phyloP scores from a whole-genome alignment of 2,113 vertebrate genomes.

The Ochotona curzoniae region DNA sequence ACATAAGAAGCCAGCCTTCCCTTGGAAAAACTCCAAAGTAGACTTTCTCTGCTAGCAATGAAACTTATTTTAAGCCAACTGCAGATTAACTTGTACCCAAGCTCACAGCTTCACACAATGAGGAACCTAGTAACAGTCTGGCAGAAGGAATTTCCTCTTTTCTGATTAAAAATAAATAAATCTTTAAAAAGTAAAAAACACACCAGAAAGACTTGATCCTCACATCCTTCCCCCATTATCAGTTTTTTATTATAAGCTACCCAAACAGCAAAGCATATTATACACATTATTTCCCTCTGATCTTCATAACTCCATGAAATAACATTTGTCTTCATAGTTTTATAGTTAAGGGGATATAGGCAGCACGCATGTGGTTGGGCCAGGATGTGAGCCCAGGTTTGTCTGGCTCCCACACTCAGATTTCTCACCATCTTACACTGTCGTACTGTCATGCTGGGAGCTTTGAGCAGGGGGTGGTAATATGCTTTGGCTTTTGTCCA shows the following conservation, averaged over 20 bases:
- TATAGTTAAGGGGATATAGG: background rate
- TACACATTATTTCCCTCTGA: slow-evolving; percentile 32
- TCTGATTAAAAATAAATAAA: background rate
- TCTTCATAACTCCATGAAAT: slow-evolving; percentile 26
- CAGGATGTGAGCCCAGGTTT: background rate
- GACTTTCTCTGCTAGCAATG: background rate
- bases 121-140: background rate
- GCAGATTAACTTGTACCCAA: slow-evolving; percentile 27
- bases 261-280: background rate
- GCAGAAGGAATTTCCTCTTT: slow-evolving; percentile 15
- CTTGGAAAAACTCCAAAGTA: slow-evolving; percentile 28
- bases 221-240: background rate
- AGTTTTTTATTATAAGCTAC: slow-evolving; percentile 20
- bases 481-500: slow-evolving; percentile 3
- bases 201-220: background rate
- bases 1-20: background rate
- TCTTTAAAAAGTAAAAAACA: slow-evolving; percentile 3
- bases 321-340: background rate
- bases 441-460: background rate
- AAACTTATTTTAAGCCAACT: slow-evolving; percentile 44
- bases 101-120: slow-evolving; percentile 17
- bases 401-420: background rate
- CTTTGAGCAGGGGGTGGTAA: background rate
- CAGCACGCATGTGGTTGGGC: background rate
- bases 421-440: background rate